Evolutionary conservation across 2,113 vertebrate genomes (phyloP).

Genomic region (Piaya cayana): DNA sequence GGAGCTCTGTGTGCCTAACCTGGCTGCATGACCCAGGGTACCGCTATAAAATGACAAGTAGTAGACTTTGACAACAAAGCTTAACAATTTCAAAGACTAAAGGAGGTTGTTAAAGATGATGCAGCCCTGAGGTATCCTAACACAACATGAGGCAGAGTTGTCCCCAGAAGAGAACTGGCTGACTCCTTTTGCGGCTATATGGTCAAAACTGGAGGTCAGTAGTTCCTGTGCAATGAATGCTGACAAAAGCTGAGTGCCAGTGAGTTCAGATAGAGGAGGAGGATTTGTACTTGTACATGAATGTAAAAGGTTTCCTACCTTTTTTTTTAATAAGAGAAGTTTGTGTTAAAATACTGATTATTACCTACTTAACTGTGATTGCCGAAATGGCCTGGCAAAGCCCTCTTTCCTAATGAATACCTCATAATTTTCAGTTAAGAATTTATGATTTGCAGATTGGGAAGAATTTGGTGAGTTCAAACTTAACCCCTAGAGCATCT

Average conservation of each 20-base stretch:
- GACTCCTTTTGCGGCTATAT: not conserved
- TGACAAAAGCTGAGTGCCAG: not conserved
- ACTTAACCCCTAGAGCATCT: not conserved
- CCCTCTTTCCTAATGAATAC: not conserved
- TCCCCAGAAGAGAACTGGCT: not conserved
- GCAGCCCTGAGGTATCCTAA: not conserved
- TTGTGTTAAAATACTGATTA: slow-evolving; percentile 21
- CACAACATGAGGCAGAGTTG: not conserved
- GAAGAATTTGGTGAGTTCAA: slow-evolving; percentile 16
- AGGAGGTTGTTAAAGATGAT: not conserved
- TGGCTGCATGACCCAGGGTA: not conserved
- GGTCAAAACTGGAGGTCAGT: slow-evolving; percentile 4
- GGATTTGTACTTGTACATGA: not conserved
- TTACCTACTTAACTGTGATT: not conserved
- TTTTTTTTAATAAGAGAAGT: not conserved
- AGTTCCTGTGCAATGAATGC: not conserved
- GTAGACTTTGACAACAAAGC: not conserved
- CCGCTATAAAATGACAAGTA: not conserved
- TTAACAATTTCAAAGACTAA: not conserved
- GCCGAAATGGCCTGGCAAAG: not conserved
- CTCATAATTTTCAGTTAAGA: not conserved
- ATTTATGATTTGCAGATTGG: slow-evolving; percentile 50
- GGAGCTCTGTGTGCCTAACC: not conserved
- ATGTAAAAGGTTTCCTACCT: not conserved
- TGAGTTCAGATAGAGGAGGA: not conserved